These are phyloP conservation scores for Macrobrachium nipponense DNA, from an alignment of 1,140 invertebrate species.

Conservation along the genomic window DNA sequence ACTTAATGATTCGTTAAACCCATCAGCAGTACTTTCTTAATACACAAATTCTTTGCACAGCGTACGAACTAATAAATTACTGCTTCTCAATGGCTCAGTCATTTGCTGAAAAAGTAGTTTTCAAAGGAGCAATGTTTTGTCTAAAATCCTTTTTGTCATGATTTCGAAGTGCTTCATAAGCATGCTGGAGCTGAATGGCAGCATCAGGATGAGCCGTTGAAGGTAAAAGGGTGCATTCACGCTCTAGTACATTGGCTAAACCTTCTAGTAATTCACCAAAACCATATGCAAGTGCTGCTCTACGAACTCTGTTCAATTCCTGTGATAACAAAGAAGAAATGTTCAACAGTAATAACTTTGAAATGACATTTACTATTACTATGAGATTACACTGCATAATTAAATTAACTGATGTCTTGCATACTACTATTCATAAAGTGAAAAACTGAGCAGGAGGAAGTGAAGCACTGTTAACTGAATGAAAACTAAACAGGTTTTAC, in stretches of 20 bases:
- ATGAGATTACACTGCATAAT: no score
- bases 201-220: constrained; percentile 86
- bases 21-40: no score
- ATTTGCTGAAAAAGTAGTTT: constrained; percentile 74
- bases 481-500: no score
- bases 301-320: constrained; percentile 90
- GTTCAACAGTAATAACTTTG: no score
- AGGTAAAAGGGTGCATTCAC: constrained; percentile 86
- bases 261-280: constrained; percentile 71
- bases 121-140: constrained; percentile 75
- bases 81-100: constrained; percentile 73
- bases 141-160: constrained; percentile 75
- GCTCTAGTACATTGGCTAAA: constrained; percentile 80
- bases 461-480: no score
- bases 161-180: constrained; percentile 79
- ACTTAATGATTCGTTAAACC: no score
- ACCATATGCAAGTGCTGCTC: constrained; percentile 89
- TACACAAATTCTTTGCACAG: no score
- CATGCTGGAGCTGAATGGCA: constrained; percentile 89
- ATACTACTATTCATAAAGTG: no score
- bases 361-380: no score
- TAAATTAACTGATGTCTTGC: no score
- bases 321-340: constrained; percentile 67
- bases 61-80: constrained; percentile 78
- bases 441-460: no score